Percentiles rank a stretch among this genome's conserved stretches.
These are phyloP conservation scores for Corynorhinus townsendii DNA, from an alignment of 2,113 vertebrate genomes.

Conservation along the genomic window DNA sequence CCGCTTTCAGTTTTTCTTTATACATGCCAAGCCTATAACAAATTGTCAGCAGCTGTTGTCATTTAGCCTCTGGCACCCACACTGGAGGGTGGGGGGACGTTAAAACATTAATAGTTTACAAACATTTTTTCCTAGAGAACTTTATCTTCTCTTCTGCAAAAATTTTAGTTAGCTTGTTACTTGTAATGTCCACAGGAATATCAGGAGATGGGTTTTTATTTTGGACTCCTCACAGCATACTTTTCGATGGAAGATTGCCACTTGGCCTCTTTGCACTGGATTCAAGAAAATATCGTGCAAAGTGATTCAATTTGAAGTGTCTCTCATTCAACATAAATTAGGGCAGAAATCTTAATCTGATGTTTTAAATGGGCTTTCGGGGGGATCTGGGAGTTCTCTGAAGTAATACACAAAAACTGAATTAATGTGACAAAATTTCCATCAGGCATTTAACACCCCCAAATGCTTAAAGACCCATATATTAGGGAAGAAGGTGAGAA, in stretches of 20 bases:
- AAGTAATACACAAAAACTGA: conserved; percentile 19
- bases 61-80: background rate
- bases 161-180: background rate
- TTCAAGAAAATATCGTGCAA: background rate
- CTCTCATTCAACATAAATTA: background rate
- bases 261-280: background rate
- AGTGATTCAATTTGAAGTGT: background rate
- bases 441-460: background rate
- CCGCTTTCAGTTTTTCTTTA: conserved; percentile 20
- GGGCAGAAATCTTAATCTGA: background rate
- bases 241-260: background rate
- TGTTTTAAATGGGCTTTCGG: conserved; percentile 13
- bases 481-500: background rate
- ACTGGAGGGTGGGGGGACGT: no score
- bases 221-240: background rate
- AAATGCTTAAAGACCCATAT: background rate
- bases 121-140: background rate
- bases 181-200: background rate
- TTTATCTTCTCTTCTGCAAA: background rate
- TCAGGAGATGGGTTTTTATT: background rate
- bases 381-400: background rate
- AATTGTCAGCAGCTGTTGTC: conserved; percentile 33
- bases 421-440: background rate
- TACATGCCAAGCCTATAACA: background rate
- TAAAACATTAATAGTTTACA: background rate